Evolutionary conservation across 1,140 invertebrate species (phyloP).

Genomic region (Papilio machaon): DNA sequence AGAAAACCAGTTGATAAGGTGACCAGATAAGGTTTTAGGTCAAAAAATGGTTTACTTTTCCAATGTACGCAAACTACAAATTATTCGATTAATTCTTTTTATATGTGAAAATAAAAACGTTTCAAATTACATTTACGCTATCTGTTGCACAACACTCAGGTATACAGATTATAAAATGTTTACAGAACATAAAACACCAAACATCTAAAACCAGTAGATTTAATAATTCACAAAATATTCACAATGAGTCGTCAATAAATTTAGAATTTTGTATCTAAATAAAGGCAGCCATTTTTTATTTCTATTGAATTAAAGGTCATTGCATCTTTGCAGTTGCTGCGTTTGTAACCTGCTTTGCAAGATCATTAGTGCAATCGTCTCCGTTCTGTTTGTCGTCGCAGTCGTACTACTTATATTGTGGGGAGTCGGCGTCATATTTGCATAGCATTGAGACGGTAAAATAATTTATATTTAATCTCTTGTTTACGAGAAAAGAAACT

Average conservation of each 20-base stretch:
- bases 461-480: background rate
- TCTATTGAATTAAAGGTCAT: conserved; percentile 34
- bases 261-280: background rate
- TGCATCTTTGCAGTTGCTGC: conserved; percentile 53
- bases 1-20: background rate
- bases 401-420: conserved; percentile 65
- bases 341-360: conserved; percentile 72
- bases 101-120: background rate
- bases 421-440: conserved; percentile 59
- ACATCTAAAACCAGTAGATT: background rate
- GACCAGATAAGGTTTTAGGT: background rate
- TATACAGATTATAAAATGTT: background rate
- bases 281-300: conserved; percentile 31
- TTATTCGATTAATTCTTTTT: background rate
- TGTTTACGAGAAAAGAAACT: background rate
- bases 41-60: background rate
- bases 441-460: conserved; percentile 24
- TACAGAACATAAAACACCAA: background rate
- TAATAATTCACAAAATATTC: background rate
- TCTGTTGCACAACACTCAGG: background rate
- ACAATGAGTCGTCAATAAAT: background rate
- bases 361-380: conserved; percentile 60
- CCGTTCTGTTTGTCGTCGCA: conserved; percentile 61
- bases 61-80: background rate
- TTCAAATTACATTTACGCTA: background rate